phyloP scores from a whole-genome alignment of 2,113 vertebrate species.

The Paradoxurus hermaphroditus region DNA sequence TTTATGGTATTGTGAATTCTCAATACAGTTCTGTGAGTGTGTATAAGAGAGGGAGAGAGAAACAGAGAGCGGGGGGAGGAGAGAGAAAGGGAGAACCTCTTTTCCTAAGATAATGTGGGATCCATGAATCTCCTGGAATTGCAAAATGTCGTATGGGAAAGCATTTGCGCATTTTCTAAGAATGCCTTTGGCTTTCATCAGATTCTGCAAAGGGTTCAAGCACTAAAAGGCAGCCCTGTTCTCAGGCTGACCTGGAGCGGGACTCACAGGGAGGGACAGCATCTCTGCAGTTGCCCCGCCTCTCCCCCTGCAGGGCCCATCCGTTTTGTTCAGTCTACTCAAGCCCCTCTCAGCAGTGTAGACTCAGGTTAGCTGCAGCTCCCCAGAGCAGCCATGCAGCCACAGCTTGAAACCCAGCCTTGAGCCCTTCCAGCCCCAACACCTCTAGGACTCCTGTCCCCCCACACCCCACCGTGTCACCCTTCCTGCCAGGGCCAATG shows the following conservation, averaged over 20 bases:
- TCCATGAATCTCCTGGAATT: not conserved
- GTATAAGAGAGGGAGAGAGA: not conserved
- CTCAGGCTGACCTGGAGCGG: not conserved
- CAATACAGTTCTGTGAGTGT: not conserved
- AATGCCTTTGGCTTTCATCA: not conserved
- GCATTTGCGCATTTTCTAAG: not conserved
- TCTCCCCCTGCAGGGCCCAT: conserved; percentile 57
- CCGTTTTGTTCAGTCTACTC: conserved; percentile 87
- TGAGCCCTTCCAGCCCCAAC: conserved; percentile 60
- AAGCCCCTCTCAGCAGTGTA: conserved; percentile 86
- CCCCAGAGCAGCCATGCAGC: conserved; percentile 80
- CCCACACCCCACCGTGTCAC: not conserved
- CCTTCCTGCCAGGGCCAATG: not conserved
- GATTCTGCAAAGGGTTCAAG: not conserved
- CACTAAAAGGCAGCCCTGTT: not conserved
- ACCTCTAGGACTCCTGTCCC: not conserved
- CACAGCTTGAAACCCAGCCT: conserved; percentile 11
- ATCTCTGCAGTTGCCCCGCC: conserved; percentile 52
- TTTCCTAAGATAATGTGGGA: not conserved
- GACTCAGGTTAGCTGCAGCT: conserved; percentile 86
- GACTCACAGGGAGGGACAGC: too few species aligned
- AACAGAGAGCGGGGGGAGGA: not conserved
- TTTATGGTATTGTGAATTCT: not conserved
- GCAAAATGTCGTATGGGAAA: not conserved
- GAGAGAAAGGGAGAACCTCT: not conserved